phyloP scores from a whole-genome alignment of 2,797 vertebrate genomes.

The Setipinna tenuifilis region DNA sequence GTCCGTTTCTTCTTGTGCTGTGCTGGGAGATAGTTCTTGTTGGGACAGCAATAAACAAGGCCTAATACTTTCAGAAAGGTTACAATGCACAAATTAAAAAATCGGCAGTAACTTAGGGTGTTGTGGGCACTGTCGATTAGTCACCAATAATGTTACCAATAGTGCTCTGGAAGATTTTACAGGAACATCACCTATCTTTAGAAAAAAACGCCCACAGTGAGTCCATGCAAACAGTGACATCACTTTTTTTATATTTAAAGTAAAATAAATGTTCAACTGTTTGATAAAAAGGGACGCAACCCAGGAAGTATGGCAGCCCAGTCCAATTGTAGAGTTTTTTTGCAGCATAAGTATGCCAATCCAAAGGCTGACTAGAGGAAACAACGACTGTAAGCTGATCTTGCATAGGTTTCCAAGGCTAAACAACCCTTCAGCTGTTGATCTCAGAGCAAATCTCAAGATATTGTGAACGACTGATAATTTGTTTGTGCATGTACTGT shows the following conservation, averaged over 20 bases:
- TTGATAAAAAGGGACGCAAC: too few relatives aligned
- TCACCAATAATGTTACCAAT: background rate
- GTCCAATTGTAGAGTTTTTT: background rate
- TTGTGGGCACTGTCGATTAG: background rate
- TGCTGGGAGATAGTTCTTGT: slow-evolving; percentile 13
- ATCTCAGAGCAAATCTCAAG: slow-evolving; percentile 2
- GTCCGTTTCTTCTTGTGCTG: slow-evolving; percentile 3
- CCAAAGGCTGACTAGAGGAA: background rate
- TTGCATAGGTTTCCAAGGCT: slow-evolving; percentile 11
- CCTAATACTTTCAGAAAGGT: slow-evolving; percentile 2
- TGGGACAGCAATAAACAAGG: background rate
- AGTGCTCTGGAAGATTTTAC: slow-evolving; percentile 16
- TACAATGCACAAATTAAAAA: background rate
- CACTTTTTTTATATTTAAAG: background rate
- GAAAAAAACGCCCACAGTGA: background rate
- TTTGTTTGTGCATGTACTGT: background rate
- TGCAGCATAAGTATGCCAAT: slow-evolving; percentile 6
- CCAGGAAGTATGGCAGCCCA: background rate
- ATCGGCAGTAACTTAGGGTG: background rate
- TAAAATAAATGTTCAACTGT: background rate
- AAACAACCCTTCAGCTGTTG: background rate
- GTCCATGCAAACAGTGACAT: background rate
- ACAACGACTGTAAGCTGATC: background rate
- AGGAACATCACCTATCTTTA: background rate
- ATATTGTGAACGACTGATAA: background rate